A percentile compares a stretch with the other conserved stretches of the same genome.
Conservation (phyloP, 2,888 invertebrate genomes). For the Drosophila cognata region DNA sequence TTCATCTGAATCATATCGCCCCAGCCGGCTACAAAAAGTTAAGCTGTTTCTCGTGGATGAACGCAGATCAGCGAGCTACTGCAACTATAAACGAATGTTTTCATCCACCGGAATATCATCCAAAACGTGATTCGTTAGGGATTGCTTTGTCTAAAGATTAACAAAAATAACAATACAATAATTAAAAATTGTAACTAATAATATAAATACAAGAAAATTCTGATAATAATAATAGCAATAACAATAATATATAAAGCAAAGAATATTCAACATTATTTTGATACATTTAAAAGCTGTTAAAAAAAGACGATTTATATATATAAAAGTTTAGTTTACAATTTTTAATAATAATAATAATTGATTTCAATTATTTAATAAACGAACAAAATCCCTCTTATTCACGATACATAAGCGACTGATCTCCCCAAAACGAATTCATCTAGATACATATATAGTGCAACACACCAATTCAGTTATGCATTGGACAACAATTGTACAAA, state of each 20-base stretch:
- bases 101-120: conserved; percentile 69
- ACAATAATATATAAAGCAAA: neutral
- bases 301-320: neutral
- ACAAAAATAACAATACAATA: neutral
- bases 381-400: neutral
- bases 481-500: neutral
- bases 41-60: conserved; percentile 61
- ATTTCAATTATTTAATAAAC: neutral
- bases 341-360: neutral
- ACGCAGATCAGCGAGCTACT: conserved; percentile 79
- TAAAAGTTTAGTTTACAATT: neutral
- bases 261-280: neutral
- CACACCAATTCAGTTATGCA: neutral
- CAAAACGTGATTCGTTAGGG: conserved; percentile 73
- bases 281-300: neutral
- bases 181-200: neutral
- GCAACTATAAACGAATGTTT: conserved; percentile 60
- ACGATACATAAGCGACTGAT: neutral
- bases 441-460: neutral
- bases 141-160: neutral
- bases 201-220: neutral
- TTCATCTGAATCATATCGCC: conserved; percentile 40
- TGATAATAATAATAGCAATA: neutral
- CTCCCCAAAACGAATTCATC: neutral
- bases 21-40: conserved; percentile 81